These are phyloP conservation scores for Drosophila quinaria DNA, from an alignment of 2,888 invertebrate species.

Conservation along the genomic window DNA sequence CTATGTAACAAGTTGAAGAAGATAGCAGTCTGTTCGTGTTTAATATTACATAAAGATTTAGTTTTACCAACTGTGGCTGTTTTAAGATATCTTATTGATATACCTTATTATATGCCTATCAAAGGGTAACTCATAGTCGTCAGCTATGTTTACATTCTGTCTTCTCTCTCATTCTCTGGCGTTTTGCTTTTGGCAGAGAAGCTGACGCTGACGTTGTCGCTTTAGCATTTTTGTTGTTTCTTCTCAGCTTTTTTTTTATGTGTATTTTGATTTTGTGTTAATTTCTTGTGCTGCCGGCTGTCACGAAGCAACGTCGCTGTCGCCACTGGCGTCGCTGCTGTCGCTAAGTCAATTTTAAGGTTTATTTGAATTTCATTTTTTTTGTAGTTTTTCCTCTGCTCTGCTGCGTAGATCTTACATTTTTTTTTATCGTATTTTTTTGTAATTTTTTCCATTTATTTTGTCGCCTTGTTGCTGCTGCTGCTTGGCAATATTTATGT, in stretches of 20 bases:
- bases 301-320: constrained; percentile 37
- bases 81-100: neutral
- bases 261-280: constrained; percentile 67
- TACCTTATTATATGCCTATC: neutral
- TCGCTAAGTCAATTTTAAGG: constrained; percentile 77
- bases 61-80: neutral
- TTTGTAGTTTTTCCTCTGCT: constrained; percentile 61
- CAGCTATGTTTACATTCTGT: neutral
- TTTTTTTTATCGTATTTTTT: constrained; percentile 17
- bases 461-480: constrained; percentile 51
- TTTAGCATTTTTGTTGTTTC: constrained; percentile 35
- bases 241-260: constrained; percentile 20
- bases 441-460: constrained; percentile 43
- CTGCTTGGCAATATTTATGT: constrained; percentile 60
- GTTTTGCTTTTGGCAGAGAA: constrained; percentile 34
- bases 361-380: constrained; percentile 78
- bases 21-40: too few species aligned
- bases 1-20: too few species aligned
- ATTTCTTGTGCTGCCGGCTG: constrained; percentile 71
- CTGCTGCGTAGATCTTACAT: constrained; percentile 15
- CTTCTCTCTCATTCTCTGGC: neutral
- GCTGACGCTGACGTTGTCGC: constrained; percentile 61
- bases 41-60: neutral
- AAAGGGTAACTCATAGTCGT: constrained; percentile 31
- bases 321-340: constrained; percentile 45